These are phyloP conservation scores for Drosophila greeni DNA, from an alignment of 2,888 invertebrate genomes.

Conservation along the genomic window DNA sequence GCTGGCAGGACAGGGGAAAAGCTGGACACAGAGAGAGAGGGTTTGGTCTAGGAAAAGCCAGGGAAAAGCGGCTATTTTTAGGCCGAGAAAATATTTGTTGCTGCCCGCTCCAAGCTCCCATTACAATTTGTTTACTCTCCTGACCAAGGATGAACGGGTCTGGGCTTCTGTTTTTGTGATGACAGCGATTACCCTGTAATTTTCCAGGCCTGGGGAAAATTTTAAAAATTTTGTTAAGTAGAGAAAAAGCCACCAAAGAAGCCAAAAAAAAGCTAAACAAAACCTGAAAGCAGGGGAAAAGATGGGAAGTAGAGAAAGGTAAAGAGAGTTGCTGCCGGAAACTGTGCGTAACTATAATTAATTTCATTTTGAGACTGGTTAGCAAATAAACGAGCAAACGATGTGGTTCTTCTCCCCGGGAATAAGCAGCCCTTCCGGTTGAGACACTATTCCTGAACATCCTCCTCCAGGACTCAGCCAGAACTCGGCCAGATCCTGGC, in stretches of 20 bases:
- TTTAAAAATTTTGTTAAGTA: too few species aligned
- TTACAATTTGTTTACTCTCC: slow-evolving; percentile 30
- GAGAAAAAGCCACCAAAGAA: background rate
- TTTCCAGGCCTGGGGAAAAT: background rate
- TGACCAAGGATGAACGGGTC: background rate
- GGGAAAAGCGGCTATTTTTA: slow-evolving; percentile 22
- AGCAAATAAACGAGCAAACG: slow-evolving; percentile 72
- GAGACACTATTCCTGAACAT: slow-evolving; percentile 41
- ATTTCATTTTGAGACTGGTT: slow-evolving; percentile 73
- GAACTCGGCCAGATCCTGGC: too few species aligned
- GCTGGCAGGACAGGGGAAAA: slow-evolving; percentile 16
- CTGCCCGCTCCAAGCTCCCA: background rate
- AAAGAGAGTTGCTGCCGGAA: slow-evolving; percentile 30
- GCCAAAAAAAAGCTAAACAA: background rate
- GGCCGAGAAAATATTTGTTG: slow-evolving; percentile 4
- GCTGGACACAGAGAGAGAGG: background rate
- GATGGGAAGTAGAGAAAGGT: too few species aligned
- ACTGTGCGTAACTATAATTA: slow-evolving; percentile 72
- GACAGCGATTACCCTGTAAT: background rate
- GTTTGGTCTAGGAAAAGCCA: background rate
- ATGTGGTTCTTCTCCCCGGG: slow-evolving; percentile 50
- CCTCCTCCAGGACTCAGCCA: slow-evolving; percentile 5
- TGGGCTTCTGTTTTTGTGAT: background rate
- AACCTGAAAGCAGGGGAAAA: background rate
- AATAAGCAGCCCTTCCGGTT: slow-evolving; percentile 1